Evolutionary conservation across 2,113 vertebrate species (phyloP).

Genomic region (Malurus cyaneus): DNA sequence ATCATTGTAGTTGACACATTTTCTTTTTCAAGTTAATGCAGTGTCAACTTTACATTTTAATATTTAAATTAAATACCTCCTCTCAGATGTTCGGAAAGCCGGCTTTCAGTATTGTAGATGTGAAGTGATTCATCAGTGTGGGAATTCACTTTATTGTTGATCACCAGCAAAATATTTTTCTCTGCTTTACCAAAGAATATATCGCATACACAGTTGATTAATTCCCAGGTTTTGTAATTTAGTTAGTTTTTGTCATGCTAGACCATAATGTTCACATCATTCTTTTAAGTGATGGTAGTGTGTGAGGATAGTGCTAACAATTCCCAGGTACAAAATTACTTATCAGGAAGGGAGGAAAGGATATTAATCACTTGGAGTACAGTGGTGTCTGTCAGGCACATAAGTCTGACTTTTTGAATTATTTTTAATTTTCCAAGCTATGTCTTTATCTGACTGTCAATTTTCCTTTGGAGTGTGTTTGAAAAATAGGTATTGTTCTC

Average conservation of each 20-base stretch:
- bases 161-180: not conserved
- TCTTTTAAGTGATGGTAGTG: not conserved
- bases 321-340: not conserved
- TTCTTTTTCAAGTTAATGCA: not conserved
- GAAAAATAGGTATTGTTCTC: not conserved
- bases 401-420: not conserved
- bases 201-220: not conserved
- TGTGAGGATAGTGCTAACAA: not conserved
- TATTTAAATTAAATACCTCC: slow-evolving; percentile 8
- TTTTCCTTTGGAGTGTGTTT: not conserved
- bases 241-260: not conserved
- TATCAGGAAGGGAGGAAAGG: not conserved
- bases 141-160: not conserved
- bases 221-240: not conserved
- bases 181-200: not conserved
- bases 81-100: not conserved
- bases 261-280: not conserved
- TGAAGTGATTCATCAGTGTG: not conserved
- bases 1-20: not conserved
- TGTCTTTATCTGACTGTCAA: not conserved
- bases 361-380: not conserved
- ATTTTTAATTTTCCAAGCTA: not conserved
- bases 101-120: not conserved
- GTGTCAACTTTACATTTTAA: not conserved
- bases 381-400: not conserved